phyloP scores from a whole-genome alignment of 2,113 vertebrate species.

The Triplophysa dalaica region DNA sequence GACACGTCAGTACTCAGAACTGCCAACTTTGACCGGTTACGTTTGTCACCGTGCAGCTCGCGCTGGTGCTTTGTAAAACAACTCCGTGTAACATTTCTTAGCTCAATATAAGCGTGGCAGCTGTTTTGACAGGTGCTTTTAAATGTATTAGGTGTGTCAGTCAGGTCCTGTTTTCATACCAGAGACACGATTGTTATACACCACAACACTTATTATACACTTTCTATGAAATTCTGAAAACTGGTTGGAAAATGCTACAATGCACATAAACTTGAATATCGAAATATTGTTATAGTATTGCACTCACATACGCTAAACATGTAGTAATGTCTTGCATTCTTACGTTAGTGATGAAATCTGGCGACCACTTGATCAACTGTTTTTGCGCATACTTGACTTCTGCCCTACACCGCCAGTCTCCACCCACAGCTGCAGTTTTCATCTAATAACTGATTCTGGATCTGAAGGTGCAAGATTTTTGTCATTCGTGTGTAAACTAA shows the following conservation, averaged over 20 bases:
- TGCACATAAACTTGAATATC: not conserved
- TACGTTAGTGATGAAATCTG: not conserved
- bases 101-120: not conserved
- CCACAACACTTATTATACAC: not conserved
- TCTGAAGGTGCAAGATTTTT: not conserved
- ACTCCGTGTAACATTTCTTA: not conserved
- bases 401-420: not conserved
- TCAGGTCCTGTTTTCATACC: too few species aligned
- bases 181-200: not conserved
- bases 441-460: not conserved
- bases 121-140: not conserved
- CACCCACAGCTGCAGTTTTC: not conserved
- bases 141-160: not conserved
- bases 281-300: too few species aligned
- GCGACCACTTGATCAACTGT: too few species aligned
- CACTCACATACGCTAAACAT: not conserved
- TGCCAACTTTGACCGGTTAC: not conserved
- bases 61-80: not conserved
- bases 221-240: too few species aligned
- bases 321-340: not conserved
- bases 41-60: not conserved
- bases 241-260: too few species aligned
- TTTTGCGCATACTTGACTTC: not conserved
- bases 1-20: slow-evolving; percentile 26
- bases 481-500: not conserved